phyloP scores from a whole-genome alignment of 2,113 vertebrate genomes.

The Corydoras maculifer region DNA sequence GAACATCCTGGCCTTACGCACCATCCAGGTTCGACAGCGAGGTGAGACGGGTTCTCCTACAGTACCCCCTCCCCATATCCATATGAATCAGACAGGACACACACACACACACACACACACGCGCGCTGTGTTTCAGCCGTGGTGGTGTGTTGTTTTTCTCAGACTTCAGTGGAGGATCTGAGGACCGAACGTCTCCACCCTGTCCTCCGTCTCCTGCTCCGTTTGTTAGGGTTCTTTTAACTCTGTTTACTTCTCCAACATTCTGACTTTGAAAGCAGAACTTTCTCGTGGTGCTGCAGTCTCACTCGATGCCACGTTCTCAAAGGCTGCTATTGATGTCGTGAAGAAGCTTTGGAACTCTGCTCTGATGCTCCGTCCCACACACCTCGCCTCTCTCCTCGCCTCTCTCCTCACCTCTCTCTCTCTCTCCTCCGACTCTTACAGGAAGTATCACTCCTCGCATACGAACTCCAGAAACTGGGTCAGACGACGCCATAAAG shows the following conservation, averaged over 20 bases:
- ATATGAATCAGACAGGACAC: no score
- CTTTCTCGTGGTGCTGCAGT: slow-evolving; percentile 58
- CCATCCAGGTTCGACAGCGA: slow-evolving; percentile 98
- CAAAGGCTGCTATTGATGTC: slow-evolving; percentile 73
- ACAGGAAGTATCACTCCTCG: slow-evolving; percentile 97
- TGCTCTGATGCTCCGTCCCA: slow-evolving; percentile 69
- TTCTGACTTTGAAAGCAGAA: slow-evolving; percentile 66
- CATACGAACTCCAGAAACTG: slow-evolving; percentile 96
- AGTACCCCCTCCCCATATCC: neutral
- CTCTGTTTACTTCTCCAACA: slow-evolving; percentile 67
- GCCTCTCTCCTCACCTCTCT: slow-evolving; percentile 4
- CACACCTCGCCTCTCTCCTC: slow-evolving; percentile 24
- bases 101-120: no score
- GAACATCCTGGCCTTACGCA: slow-evolving; percentile 93
- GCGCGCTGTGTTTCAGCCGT: no score
- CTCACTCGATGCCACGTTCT: slow-evolving; percentile 62
- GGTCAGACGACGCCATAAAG: slow-evolving; percentile 97
- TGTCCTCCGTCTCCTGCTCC: slow-evolving; percentile 15
- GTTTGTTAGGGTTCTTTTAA: slow-evolving; percentile 69
- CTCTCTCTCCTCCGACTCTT: slow-evolving; percentile 48
- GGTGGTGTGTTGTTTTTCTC: neutral
- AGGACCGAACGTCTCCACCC: neutral
- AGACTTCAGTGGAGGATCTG: neutral
- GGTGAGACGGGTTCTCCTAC: slow-evolving; percentile 57
- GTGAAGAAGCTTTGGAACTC: slow-evolving; percentile 65